Conservation (phyloP, 2,113 vertebrate species). For the Platichthys stellatus region DNA sequence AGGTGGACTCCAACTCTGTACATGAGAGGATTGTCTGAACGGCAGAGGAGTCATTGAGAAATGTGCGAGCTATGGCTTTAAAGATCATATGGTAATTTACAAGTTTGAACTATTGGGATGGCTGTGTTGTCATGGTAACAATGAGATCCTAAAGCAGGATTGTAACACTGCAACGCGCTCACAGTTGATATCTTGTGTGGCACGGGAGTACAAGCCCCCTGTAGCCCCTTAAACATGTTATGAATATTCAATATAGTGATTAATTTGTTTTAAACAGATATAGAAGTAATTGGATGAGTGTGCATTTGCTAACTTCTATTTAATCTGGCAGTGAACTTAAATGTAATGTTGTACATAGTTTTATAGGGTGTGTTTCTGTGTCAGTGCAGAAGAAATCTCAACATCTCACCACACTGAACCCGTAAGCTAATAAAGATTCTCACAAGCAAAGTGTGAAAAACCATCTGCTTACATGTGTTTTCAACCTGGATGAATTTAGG, state of each 20-base stretch:
- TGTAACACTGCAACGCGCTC: conserved; percentile 3
- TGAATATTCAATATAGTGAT: not conserved
- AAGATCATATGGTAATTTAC: conserved; percentile 29
- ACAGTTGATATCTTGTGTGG: not conserved
- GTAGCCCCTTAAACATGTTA: not conserved
- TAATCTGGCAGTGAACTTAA: too few species aligned
- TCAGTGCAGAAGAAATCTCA: conserved; percentile 1
- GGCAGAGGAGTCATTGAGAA: conserved; percentile 7
- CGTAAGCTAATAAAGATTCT: not conserved
- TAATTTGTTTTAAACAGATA: not conserved
- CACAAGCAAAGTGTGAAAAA: conserved; percentile 1
- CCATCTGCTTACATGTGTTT: not conserved
- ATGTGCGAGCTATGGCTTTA: conserved; percentile 19
- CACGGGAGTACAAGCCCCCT: not conserved
- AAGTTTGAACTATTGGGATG: conserved; percentile 3
- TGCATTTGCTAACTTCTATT: not conserved
- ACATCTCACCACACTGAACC: not conserved
- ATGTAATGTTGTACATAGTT: not conserved
- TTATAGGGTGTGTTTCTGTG: not conserved
- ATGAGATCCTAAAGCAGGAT: conserved; percentile 8
- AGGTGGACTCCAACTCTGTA: not conserved
- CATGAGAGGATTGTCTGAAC: conserved; percentile 7
- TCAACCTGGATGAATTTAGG: not conserved
- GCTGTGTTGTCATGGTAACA: conserved; percentile 46
- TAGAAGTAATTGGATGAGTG: not conserved